A percentile compares a stretch with the other conserved stretches of the same genome.
These are phyloP conservation scores for Sebastiscus albofasciatus DNA, from an alignment of 2,797 vertebrate genomes.

Conservation along the genomic window DNA sequence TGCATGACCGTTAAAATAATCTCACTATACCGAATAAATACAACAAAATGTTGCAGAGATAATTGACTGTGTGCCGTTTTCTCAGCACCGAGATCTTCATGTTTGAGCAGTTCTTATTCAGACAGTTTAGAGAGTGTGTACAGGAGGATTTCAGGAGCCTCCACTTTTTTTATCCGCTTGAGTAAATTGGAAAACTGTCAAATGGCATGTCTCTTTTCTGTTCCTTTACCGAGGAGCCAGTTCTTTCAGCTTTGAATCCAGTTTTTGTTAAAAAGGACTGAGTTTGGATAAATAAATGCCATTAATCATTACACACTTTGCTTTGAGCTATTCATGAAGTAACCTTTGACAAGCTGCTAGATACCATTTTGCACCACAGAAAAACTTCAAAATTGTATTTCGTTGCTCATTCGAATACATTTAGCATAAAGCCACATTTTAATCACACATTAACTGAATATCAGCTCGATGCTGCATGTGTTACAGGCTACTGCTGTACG, in stretches of 20 bases:
- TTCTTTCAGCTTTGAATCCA: background rate
- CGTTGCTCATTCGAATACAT: background rate
- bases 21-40: background rate
- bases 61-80: background rate
- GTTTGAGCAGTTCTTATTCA: slow-evolving; percentile 11
- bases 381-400: background rate
- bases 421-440: background rate
- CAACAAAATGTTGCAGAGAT: background rate
- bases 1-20: background rate
- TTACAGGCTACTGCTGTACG: background rate
- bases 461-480: background rate
- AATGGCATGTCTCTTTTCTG: background rate
- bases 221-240: background rate
- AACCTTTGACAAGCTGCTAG: background rate
- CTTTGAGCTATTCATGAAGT: background rate
- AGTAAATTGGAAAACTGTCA: slow-evolving; percentile 9
- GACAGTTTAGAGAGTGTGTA: background rate
- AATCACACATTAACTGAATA: background rate
- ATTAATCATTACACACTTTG: background rate
- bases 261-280: background rate
- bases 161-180: background rate
- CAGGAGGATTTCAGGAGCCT: slow-evolving; percentile 9
- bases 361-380: background rate
- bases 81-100: background rate
- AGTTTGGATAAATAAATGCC: background rate